Percentiles rank a stretch among this genome's conserved stretches.
These are phyloP conservation scores for Cotesia vestalis DNA, from an alignment of 1,140 invertebrate species.

Conservation along the genomic window DNA sequence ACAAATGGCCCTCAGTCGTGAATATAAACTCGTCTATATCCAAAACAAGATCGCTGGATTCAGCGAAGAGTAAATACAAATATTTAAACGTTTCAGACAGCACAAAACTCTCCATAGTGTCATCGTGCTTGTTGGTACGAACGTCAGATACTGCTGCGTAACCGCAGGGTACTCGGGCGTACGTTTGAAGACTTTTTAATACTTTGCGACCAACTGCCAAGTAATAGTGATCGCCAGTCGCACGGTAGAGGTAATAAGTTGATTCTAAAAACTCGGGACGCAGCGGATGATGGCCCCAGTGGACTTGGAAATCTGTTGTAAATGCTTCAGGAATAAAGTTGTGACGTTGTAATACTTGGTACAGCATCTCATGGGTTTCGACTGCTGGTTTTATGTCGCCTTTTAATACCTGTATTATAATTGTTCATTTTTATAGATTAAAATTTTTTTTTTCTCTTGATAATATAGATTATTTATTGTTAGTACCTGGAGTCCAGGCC, in stretches of 20 bases:
- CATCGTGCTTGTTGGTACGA: slow-evolving; percentile 85
- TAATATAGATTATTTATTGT: slow-evolving; percentile 5
- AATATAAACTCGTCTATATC: slow-evolving; percentile 97
- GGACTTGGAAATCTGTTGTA: slow-evolving; percentile 93
- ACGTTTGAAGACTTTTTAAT: slow-evolving; percentile 88
- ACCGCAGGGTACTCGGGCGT: slow-evolving; percentile 92
- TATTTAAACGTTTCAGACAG: slow-evolving; percentile 98
- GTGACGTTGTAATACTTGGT: slow-evolving; percentile 95
- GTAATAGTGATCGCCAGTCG: slow-evolving; percentile 95
- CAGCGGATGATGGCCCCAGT: slow-evolving; percentile 97
- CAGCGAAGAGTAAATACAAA: slow-evolving; percentile 92
- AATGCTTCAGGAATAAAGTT: slow-evolving; percentile 98
- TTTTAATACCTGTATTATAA: slow-evolving; percentile 75
- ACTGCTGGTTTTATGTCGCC: slow-evolving; percentile 96
- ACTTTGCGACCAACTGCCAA: slow-evolving; percentile 91
- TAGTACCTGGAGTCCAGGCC: slow-evolving; percentile 92
- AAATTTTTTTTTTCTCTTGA: not conserved
- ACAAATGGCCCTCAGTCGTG: slow-evolving; percentile 95
- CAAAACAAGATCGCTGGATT: slow-evolving; percentile 85
- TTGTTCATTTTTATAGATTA: not conserved
- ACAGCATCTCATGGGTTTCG: slow-evolving; percentile 96
- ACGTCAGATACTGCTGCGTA: slow-evolving; percentile 98
- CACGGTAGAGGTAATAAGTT: slow-evolving; percentile 95
- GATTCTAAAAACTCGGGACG: slow-evolving; percentile 98
- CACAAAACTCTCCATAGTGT: slow-evolving; percentile 98